Evolutionary conservation across 2,888 invertebrate genomes (phyloP), one percentile per base, ranked within the genome.

Genomic region (Dichetophora obliterata): DNA sequence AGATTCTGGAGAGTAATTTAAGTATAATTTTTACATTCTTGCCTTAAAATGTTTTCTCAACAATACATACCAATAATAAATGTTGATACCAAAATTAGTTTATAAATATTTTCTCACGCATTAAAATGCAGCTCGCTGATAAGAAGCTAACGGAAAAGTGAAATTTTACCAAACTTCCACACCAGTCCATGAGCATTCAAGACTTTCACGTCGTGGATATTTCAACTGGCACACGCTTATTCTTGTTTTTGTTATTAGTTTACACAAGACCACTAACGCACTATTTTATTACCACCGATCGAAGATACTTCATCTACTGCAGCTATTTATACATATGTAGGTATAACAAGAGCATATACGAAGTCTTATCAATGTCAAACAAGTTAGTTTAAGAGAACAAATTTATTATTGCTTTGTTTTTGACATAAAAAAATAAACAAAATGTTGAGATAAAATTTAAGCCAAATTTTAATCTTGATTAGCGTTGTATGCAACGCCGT

Each of bases 21-120:
- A 37, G 8, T 37, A 9, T 31, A 31, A 4, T 43, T 43, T 43
- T 11, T 43, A 11, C 43, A 11, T 43, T 1, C 43, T 43, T 14
- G 43, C 14, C 14, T 1, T 43, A 2, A 43, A 43, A 43, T 11
- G 14, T 43, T 43, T 43, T 43, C 11, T 43, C 11, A 43, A 27
- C 27, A 48, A 54, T 5, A 54, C 19, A 6, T 43, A 14, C 8
- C 37, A 43, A 43, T 54, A 69, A 54, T 34, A 54, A 69, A 69
- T 52, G 31, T 14, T 43, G 24, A 48, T 43, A 37, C 22, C 43
- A 34, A 43, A 66, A 48, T 37, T 37, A 8, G 43, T 22, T 52
- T 31, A 11, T 52, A 31, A 22, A 54, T 52, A n/a, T 24, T 52
- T 69, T 69, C 69, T 69, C 69, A 69, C 69, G 69, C 69, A 54